Base-by-base conservation (phyloP, 2,113 vertebrate species). In the Pogona vitticeps region DNA sequence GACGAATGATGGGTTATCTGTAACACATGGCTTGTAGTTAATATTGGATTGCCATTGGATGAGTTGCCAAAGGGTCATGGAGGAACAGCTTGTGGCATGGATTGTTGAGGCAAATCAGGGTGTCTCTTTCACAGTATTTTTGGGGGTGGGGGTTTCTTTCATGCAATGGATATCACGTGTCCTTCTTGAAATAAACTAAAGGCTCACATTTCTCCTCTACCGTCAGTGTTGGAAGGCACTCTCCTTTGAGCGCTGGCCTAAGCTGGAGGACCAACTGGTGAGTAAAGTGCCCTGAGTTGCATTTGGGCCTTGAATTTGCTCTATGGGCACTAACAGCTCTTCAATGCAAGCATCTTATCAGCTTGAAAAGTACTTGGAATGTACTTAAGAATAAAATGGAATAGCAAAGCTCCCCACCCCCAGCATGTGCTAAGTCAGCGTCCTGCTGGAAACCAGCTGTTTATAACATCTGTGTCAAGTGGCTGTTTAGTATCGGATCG, bases 401-500 rank as follows among this genome's bases (percentile, higher is more conserved):
- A 76, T 76, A 86, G 70, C 58, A 86, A 70, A 81, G 73, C 38
- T 38, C 78, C 78, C 78, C 28, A 18, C 18, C 65, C 70, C 33
- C 85, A 81, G 79, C 59, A 65, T 38, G 70, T 13, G 79, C 71
- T 65, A 80, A 86, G 38, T 81, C 23, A 86, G n/a, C 70, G 75
- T 81, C 85, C 78, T 73, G 82, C 56, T 86, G 38, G 56, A 81
- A 26, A 42, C 73, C 78, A 81, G 67, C 70, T 86, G 78, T 81
- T 81, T 75, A 80, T 76, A 81, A 70, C 70, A 81, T 63, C 72
- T 84, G 58, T n/a, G 58, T 56, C 71, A 76, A 76, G 58, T 18
- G 28, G 15, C 38, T 33, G 58, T 42, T 40, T 40, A 40, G 40
- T 58, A 67, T 26, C 28, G 36, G 21, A 84, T 17, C n/a, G 28